A percentile compares a stretch with the other conserved stretches of the same genome.
Conservation (phyloP, 2,888 invertebrate genomes). For the Metellina segmentata region DNA sequence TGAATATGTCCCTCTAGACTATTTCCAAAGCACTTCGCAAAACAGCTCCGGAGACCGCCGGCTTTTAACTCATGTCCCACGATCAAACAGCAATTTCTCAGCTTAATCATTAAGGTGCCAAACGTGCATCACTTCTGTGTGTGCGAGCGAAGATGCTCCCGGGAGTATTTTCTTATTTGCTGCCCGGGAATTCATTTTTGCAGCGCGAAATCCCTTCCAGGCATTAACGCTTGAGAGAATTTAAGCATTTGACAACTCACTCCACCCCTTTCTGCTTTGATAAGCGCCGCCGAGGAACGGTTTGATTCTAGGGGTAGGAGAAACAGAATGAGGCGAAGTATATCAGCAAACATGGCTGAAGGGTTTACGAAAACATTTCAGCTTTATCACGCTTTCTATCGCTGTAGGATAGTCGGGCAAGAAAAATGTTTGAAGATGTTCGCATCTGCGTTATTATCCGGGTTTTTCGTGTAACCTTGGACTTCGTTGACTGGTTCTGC, state of each 20-base stretch:
- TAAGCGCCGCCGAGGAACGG: constrained; percentile 20
- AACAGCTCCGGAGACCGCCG: not conserved
- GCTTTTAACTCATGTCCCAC: not conserved
- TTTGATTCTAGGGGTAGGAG: not conserved
- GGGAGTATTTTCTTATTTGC: constrained; percentile 37
- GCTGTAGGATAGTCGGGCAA: not conserved
- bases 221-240: constrained; percentile 32
- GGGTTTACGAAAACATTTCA: not conserved
- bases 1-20: not conserved
- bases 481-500: too few relatives aligned
- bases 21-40: not conserved
- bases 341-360: not conserved
- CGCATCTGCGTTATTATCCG: too few relatives aligned
- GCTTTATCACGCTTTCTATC: not conserved
- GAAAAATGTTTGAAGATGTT: too few relatives aligned
- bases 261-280: constrained; percentile 33
- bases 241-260: constrained; percentile 50
- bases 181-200: constrained; percentile 49
- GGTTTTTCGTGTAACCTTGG: too few relatives aligned
- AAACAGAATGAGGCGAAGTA: not conserved
- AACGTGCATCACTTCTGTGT: not conserved
- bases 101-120: not conserved
- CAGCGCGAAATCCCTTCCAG: constrained; percentile 15
- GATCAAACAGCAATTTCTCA: not conserved
- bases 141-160: not conserved